Evolutionary conservation across 2,888 invertebrate species (phyloP), one percentile per base, ranked within the genome.

Genomic region (Agrotis clavis): DNA sequence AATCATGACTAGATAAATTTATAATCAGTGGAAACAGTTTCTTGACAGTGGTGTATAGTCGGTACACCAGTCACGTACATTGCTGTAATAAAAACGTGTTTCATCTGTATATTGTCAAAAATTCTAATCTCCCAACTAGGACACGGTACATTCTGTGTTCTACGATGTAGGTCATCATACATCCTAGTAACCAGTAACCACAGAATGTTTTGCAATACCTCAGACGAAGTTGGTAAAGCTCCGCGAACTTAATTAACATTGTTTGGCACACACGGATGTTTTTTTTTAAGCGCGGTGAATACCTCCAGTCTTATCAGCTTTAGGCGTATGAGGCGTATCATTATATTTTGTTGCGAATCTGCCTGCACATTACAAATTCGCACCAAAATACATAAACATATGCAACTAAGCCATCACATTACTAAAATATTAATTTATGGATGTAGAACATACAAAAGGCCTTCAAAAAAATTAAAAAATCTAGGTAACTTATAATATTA

Each of bases 31-130:
- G 25, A 4, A 14, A 11, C 50, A 50, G 48, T 25, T 41, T 57
- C 21, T 48, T 18, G 64, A 60, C 62, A 19, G 41, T 45, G 48
- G 19, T 69, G 1, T 1, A n/a, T n/a, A n/a, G n/a, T n/a, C n/a
- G n/a, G n/a, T n/a, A n/a, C n/a, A 71, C 78, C 6, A 60, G 66
- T 65, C 74, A 74, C 80, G 80, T 81, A 69, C 47, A 66, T 21
- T 80, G 61, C 64, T 41, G 80, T 69, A 80, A 80, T 73, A 81
- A 81, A 69, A 30, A 73, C 78, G 60, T 81, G 78, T 69, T 77
- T 50, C 60, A 67, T 69, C 59, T 51, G 82, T 77, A 77, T 80
- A 81, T 70, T 73, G 69, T 73, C 69, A 69, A 65, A 80, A 77
- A 73, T 57, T 41, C 25, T 13, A 50, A 77, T 73, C 69, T 69